A percentile compares a stretch with the other conserved stretches of the same genome.
These are phyloP conservation scores for Drosophila melanosoma DNA, from an alignment of 2,888 invertebrate genomes.

Conservation along the genomic window DNA sequence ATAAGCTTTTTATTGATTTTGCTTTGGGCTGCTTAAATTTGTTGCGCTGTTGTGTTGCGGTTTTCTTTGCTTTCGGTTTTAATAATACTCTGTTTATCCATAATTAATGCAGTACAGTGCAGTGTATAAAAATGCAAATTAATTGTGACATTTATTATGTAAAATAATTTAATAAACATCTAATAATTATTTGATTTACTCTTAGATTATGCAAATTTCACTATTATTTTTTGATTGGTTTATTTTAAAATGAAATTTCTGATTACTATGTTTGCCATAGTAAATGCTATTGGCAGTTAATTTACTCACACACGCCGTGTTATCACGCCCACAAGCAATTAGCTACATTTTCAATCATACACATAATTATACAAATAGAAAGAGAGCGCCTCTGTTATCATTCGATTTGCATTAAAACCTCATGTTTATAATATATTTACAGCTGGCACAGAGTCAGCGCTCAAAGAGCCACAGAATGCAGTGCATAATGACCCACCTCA, in stretches of 20 bases:
- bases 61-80: not conserved
- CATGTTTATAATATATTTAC: not conserved
- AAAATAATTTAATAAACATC: not conserved
- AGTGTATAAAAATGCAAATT: not conserved
- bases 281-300: not conserved
- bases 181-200: slow-evolving; percentile 27
- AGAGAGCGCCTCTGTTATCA: not conserved
- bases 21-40: not conserved
- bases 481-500: slow-evolving; percentile 15
- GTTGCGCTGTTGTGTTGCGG: not conserved
- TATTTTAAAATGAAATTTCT: not conserved
- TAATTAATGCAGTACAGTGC: not conserved
- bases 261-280: not conserved
- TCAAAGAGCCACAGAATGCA: slow-evolving; percentile 1
- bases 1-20: not conserved
- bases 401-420: slow-evolving; percentile 1
- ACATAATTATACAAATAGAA: not conserved
- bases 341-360: not conserved
- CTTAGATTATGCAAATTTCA: not conserved
- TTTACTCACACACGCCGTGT: not conserved
- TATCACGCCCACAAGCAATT: not conserved
- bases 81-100: not conserved
- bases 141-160: not conserved
- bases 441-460: slow-evolving; percentile 15
- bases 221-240: not conserved